A percentile compares a stretch with the other conserved stretches of the same genome.
Evolutionary conservation across 2,888 invertebrate genomes (phyloP).

Genomic region (Drosophila borealis): DNA sequence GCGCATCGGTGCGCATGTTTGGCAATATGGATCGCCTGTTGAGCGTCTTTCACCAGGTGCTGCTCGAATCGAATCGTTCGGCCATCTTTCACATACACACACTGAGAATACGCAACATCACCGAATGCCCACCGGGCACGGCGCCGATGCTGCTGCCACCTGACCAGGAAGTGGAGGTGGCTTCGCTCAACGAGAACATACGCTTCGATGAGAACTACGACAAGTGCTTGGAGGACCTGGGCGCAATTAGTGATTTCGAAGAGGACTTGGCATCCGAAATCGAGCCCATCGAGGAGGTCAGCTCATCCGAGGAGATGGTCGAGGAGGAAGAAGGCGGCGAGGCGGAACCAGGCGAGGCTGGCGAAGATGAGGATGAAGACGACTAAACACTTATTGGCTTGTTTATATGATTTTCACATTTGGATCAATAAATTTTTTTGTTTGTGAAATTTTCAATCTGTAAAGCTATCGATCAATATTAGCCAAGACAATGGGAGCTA

Average conservation of each 20-base stretch:
- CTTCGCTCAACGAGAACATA: slow-evolving; percentile 77
- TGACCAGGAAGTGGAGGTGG: slow-evolving; percentile 64
- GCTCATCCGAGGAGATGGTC: slow-evolving; percentile 72
- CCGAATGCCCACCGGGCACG: slow-evolving; percentile 66
- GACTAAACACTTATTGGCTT: slow-evolving; percentile 20
- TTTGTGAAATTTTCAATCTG: neutral
- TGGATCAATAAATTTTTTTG: slow-evolving; percentile 16
- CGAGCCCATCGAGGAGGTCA: slow-evolving; percentile 67
- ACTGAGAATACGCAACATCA: slow-evolving; percentile 65
- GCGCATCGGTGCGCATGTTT: slow-evolving; percentile 82
- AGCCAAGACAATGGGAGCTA: no score
- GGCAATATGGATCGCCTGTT: slow-evolving; percentile 73
- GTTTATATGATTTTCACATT: neutral
- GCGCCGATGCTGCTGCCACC: slow-evolving; percentile 62
- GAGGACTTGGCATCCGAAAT: slow-evolving; percentile 76
- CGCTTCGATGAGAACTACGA: slow-evolving; percentile 77
- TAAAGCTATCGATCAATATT: neutral
- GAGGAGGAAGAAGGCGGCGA: slow-evolving; percentile 72
- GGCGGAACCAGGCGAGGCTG: slow-evolving; percentile 51
- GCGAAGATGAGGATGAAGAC: slow-evolving; percentile 50
- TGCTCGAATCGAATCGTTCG: slow-evolving; percentile 80
- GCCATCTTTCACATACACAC: slow-evolving; percentile 76
- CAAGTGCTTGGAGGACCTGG: slow-evolving; percentile 70
- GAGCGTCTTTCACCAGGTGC: slow-evolving; percentile 78
- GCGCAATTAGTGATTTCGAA: slow-evolving; percentile 77